Evolutionary conservation across 2,888 invertebrate species (phyloP), one percentile per base, ranked within the genome.

Genomic region (Bembecia ichneumoniformis): DNA sequence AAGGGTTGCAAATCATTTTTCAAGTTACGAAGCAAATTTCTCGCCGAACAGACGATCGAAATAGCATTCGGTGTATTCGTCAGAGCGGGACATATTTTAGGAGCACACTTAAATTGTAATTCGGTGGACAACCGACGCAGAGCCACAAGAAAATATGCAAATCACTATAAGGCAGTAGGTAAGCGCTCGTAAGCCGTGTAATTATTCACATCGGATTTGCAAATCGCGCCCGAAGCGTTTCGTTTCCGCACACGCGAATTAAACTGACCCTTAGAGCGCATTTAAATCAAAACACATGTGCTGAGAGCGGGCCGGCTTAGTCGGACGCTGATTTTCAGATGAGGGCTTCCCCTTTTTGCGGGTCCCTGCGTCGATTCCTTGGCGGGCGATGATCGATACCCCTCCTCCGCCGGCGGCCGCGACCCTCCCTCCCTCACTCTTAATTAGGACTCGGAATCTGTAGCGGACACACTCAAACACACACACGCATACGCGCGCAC

Each of bases 371-470:
- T 84, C 84, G 83, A 86, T 86, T 86, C 86, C 86, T 87, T 84
- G 74, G 81, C 80, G 82, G 76, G 77, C 63, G 78, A 83, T 86
- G 86, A 86, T 86, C 86, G 82, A 86, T 84, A 86, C 83, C 78
- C 65, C 66, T 56, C 67, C 67, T 60, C 76, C 77, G 69, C 78
- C 78, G 74, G 77, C 78, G 77, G 78, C 78, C 77, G 77, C 74
- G 75, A 70, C 75, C 77, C 77, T 70, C 77, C 73, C 74, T 87
- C 89, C 89, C 91, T 90, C 90, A 88, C 91, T 92, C 92, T 92
- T 92, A 93, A 93, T 93, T 93, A 93, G 92, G 91, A 92, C 91
- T 91, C 91, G 90, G 91, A 92, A 92, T 92, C 92, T 92, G 92
- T 89, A 91, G 91, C 91, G 91, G 92, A 92, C 92, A 91, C 91